Percentiles rank a stretch among this genome's conserved stretches.
Conservation (phyloP, 2,113 vertebrate genomes). For the Marcusenius ussheri region DNA sequence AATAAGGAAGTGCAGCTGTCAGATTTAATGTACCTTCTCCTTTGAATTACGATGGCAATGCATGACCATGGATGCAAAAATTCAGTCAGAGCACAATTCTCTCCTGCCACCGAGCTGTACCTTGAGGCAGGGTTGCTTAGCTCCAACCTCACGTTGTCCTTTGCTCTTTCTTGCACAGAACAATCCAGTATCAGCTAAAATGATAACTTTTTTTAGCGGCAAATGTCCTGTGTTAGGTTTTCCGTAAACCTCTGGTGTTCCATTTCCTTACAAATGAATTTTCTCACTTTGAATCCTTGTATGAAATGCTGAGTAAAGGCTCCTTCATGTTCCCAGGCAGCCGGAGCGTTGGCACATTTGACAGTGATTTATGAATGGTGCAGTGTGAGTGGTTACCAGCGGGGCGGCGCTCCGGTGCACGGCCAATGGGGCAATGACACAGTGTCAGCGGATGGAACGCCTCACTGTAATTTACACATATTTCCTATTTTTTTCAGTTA, state of each 20-base stretch:
- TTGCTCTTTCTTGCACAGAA: not conserved
- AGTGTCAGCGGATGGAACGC: not conserved
- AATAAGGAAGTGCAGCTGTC: not conserved
- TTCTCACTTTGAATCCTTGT: not conserved
- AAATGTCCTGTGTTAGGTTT: not conserved
- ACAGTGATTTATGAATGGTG: constrained; percentile 1
- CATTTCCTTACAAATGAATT: not conserved
- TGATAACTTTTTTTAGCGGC: not conserved
- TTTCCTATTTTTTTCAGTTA: not conserved
- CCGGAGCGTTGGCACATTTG: not conserved
- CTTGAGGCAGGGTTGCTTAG: not conserved
- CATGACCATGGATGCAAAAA: not conserved
- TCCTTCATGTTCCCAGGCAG: not conserved
- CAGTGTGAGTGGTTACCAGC: not conserved
- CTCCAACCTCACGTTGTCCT: not conserved
- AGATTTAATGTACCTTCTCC: not conserved
- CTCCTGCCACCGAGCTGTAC: not conserved
- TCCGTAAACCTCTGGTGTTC: not conserved
- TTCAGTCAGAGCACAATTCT: not conserved
- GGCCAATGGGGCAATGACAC: not conserved
- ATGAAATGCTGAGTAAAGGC: not conserved
- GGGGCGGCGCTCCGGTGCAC: not conserved
- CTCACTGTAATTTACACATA: not conserved
- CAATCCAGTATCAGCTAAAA: not conserved
- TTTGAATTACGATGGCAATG: not conserved